A percentile compares a stretch with the other conserved stretches of the same genome.
These are phyloP conservation scores for Exocentrus adspersus DNA, from an alignment of 2,888 invertebrate genomes.

Conservation along the genomic window DNA sequence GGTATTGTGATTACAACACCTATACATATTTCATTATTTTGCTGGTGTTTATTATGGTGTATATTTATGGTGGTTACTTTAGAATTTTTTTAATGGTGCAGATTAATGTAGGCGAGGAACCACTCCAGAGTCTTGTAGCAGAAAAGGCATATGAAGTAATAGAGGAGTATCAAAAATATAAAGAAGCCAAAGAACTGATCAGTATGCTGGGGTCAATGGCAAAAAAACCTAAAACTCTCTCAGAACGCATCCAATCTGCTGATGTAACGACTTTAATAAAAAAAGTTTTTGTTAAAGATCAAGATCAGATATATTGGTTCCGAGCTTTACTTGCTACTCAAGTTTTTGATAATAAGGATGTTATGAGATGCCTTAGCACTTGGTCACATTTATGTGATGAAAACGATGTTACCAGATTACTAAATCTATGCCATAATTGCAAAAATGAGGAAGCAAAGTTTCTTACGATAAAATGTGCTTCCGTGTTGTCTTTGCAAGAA, in stretches of 20 bases:
- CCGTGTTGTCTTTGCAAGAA: conserved; percentile 45
- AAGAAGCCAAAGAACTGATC: conserved; percentile 53
- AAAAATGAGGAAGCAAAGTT: conserved; percentile 44
- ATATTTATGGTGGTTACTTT: too few relatives aligned
- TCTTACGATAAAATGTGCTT: conserved; percentile 55
- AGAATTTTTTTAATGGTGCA: conserved; percentile 39
- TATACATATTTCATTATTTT: too few relatives aligned
- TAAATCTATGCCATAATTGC: conserved; percentile 43
- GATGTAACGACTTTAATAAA: conserved; percentile 52
- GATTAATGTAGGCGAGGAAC: conserved; percentile 50
- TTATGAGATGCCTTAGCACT: conserved; percentile 51
- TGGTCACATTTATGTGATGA: conserved; percentile 52
- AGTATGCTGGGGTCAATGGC: conserved; percentile 54
- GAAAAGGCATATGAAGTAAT: conserved; percentile 54
- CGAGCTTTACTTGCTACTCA: conserved; percentile 53
- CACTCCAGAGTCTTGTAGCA: conserved; percentile 54
- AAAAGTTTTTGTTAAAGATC: conserved; percentile 52
- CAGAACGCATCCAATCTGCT: conserved; percentile 54
- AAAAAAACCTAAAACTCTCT: conserved; percentile 56
- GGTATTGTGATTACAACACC: too few relatives aligned
- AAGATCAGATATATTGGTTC: conserved; percentile 58
- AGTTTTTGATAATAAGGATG: conserved; percentile 50
- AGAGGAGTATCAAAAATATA: conserved; percentile 53
- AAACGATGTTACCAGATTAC: conserved; percentile 50
- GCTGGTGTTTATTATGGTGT: too few relatives aligned